Evolutionary conservation across 2,888 invertebrate species (phyloP).

Genomic region (Dynastes grantii): DNA sequence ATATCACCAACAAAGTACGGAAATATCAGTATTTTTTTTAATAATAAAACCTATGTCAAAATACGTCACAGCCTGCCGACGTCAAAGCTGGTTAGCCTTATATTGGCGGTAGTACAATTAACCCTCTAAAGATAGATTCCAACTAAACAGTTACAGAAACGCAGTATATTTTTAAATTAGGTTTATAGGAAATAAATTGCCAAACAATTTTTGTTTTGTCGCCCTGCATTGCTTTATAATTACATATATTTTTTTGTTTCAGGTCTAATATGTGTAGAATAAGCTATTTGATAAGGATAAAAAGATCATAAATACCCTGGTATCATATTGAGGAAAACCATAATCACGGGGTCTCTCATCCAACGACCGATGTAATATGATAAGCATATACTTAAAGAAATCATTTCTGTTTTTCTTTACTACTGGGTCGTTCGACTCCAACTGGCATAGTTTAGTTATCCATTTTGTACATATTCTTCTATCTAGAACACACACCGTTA

Average conservation of each 20-base stretch:
- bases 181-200: too few relatives aligned
- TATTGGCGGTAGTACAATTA: too few relatives aligned
- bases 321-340: conserved; percentile 62
- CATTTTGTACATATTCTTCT: conserved; percentile 70
- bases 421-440: conserved; percentile 69
- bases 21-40: too few relatives aligned
- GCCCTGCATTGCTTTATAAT: neutral
- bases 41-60: too few relatives aligned
- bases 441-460: conserved; percentile 68
- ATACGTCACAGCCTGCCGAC: too few relatives aligned
- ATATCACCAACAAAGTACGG: too few relatives aligned
- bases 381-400: conserved; percentile 73
- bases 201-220: too few relatives aligned
- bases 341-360: conserved; percentile 56
- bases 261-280: conserved; percentile 37
- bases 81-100: too few relatives aligned
- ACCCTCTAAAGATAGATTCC: too few relatives aligned
- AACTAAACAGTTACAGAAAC: too few relatives aligned
- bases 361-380: conserved; percentile 64
- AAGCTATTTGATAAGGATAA: conserved; percentile 21
- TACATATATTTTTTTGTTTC: conserved; percentile 33
- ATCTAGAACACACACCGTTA: conserved; percentile 62
- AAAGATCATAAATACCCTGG: conserved; percentile 54
- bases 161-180: too few relatives aligned
- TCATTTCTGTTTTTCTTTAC: conserved; percentile 73